phyloP scores from a whole-genome alignment of 2,797 vertebrate genomes.

The Typhlichthys subterraneus region DNA sequence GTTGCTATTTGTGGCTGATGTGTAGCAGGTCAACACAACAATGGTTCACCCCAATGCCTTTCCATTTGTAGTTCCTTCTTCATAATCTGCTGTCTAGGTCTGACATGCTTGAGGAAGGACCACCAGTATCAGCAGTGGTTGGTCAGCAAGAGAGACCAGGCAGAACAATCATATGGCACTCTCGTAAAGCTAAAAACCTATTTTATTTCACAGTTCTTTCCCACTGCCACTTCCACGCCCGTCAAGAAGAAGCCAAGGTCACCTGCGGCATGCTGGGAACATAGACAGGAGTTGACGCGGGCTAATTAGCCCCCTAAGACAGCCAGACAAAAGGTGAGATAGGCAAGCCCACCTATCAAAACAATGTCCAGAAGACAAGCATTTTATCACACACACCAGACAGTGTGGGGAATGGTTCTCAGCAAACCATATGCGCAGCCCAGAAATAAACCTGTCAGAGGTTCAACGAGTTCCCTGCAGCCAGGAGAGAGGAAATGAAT shows the following conservation, averaged over 20 bases:
- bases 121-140: too few species aligned
- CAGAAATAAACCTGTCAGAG: constrained; percentile 17
- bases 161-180: too few species aligned
- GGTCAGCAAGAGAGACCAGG: too few species aligned
- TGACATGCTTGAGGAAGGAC: too few species aligned
- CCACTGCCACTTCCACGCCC: too few species aligned
- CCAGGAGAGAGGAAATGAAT: constrained; percentile 1
- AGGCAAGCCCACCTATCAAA: constrained; percentile 20
- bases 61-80: too few species aligned
- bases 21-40: too few species aligned
- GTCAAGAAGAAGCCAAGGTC: background rate
- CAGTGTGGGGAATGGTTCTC: constrained; percentile 26
- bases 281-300: background rate
- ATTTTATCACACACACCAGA: constrained; percentile 5
- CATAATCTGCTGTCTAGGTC: too few species aligned
- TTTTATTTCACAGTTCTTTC: too few species aligned
- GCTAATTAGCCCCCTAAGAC: constrained; percentile 12
- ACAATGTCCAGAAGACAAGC: constrained; percentile 26
- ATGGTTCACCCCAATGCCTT: too few species aligned
- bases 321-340: constrained; percentile 19
- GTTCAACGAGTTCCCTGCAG: background rate
- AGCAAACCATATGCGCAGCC: constrained; percentile 10
- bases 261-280: constrained; percentile 3
- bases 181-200: too few species aligned
- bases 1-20: too few species aligned